Evolutionary conservation across 2,113 vertebrate species (phyloP), one percentile per base, ranked within the genome.

Genomic region (Silurus glanis): DNA sequence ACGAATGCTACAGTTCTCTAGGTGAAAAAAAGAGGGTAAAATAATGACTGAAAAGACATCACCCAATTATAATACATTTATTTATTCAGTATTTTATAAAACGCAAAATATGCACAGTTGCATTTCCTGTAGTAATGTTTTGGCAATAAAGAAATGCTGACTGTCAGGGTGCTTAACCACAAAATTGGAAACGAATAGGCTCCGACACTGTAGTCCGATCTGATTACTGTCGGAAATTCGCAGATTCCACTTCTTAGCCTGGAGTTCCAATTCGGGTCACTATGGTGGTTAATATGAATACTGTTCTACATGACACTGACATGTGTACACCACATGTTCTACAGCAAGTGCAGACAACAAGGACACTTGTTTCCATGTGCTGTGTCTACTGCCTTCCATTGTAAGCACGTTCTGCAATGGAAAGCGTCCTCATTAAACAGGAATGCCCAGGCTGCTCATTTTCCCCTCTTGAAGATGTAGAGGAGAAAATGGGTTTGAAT

Each of bases 391-490:
- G 81, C 76, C 14, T 76, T 49, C 58, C n/a, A 59, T 25, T 45
- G 62, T 72, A 25, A 80, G 76, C 66, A 59, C 75, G 84, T 83
- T 84, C 61, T 61, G 80, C 47, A 51, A 61, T 67, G 69, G 49
- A 78, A 62, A 85, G 12, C 82, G 75, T 67, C 23, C 78, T 87
- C 69, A 82, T 85, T 87, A 86, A 64, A 59, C 47, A 37, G 37
- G 59, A 86, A 84, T 84, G 85, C 85, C 82, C 85, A 5, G 51
- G 53, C 82, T 74, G 76, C 79, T 84, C 49, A 72, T 85, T 85
- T 80, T 75, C 62, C 56, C n/a, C 19, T 16, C 64, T 72, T 82
- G 69, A 84, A 84, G 78, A 59, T 51, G 82, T 45, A 78, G 28
- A 87, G 59, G 37, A 82, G 25, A 45, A 61, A 66, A 79, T 64